Evolutionary conservation across 2,113 vertebrate species (phyloP), one percentile per base, ranked within the genome.

Genomic region (Vireo altiloquus): DNA sequence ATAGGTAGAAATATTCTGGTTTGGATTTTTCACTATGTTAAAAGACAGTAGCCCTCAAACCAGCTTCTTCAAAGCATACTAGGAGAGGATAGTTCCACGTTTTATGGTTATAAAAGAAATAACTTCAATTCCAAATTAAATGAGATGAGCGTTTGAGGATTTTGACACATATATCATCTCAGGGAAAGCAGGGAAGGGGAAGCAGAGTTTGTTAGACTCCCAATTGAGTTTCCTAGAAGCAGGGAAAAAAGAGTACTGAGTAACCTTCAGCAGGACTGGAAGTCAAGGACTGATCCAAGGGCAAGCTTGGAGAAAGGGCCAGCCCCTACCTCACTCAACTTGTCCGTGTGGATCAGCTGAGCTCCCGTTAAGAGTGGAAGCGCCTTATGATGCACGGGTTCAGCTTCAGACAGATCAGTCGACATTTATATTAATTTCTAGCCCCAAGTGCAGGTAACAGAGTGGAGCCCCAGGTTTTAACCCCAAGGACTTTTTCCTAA

Each of bases 251-350:
- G 87, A 93, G 59, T 80, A 81, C 65, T 33, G 20, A 96, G 91
- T 92, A 95, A 91, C 89, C 96, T 97, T 93, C 61, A 90, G 89
- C 64, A 96, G 96, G 91, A 75, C 89, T 95, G 97, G 96, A 98
- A 97, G 96, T 87, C 95, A 97, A 97, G 94, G 91, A 94, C 90
- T 97, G 97, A 97, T 98, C 98, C 98, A 94, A 97, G 97, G 97
- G 97, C 97, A 91, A 97, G 96, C 97, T 96, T 98, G 97, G 97
- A 97, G 97, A 97, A 97, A 21, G 94, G 91, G 94, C 96, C 97
- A 97, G 97, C 97, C 98, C 98, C 97, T 98, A 98, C 98, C 98
- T 98, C 98, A 97, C 98, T 98, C 95, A 98, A 98, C 97, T 98
- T 98, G 98, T 98, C 98, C 96, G 95, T 97, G 97, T 97, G 97